phyloP scores from a whole-genome alignment of 2,797 vertebrate species.

The Cyprinella venusta region DNA sequence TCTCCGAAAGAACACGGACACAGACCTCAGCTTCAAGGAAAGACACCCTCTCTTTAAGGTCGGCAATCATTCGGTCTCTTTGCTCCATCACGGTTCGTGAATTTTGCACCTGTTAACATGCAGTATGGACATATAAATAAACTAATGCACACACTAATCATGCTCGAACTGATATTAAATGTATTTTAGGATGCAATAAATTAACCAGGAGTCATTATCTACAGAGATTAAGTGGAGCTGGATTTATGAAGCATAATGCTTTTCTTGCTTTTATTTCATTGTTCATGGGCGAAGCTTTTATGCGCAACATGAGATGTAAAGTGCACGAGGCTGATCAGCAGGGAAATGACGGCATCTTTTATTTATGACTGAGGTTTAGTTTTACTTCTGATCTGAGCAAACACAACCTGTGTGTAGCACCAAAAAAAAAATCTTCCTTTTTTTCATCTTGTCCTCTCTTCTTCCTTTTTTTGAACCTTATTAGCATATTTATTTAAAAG shows the following conservation, averaged over 20 bases:
- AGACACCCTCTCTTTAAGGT: constrained; percentile 88
- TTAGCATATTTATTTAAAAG: no score
- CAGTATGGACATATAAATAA: neutral
- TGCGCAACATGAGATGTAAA: constrained; percentile 40
- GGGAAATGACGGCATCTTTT: constrained; percentile 54
- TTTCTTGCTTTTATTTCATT: neutral
- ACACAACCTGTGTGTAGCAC: neutral
- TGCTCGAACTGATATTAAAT: neutral
- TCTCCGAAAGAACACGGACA: neutral
- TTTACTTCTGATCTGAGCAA: constrained; percentile 39
- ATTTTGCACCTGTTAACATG: constrained; percentile 85
- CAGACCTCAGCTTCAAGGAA: constrained; percentile 92
- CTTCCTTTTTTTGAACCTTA: neutral
- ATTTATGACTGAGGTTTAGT: constrained; percentile 61
- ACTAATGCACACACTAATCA: neutral
- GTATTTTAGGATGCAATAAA: neutral
- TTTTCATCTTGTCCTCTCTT: no score
- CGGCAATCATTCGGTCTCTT: constrained; percentile 82
- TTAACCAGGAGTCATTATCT: neutral
- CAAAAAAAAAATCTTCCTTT: neutral
- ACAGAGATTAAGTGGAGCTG: no score
- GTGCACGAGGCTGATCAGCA: neutral
- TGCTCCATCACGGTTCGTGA: constrained; percentile 85
- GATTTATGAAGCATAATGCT: neutral
- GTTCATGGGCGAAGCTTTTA: constrained; percentile 31